Evolutionary conservation across 2,113 vertebrate genomes (phyloP), one percentile per base, ranked within the genome.

Genomic region (Cephalophus harveyi): DNA sequence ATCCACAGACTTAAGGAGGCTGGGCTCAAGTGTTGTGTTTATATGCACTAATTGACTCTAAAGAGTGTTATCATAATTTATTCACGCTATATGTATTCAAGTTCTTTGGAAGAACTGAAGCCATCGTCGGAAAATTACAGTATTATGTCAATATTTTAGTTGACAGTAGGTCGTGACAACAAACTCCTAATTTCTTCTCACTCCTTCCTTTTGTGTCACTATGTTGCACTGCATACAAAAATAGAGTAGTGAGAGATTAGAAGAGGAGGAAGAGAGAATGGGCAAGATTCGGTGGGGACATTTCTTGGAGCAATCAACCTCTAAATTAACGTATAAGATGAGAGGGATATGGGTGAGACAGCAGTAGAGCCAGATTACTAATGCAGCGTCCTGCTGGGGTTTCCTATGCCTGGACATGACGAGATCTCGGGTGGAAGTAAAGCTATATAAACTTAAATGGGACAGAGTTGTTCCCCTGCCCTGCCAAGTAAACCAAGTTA

Each of bases 121-220:
- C 12, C 36, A 46, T 94, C 62, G 76, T 92, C 28, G 40, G 84
- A 93, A 92, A 95, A 92, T 84, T 90, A 81, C 11, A 94, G 13
- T 60, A 64, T 79, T 96, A 96, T 94, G 33, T 81, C 78, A 74
- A 46, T 25, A 94, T 92, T 94, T 97, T 94, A 67, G 36, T 89
- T 94, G 50, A 50, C 23, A 93, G 7, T 82, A 64, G 8, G 23
- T 64, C 67, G 7, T 90, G 88, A 67, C 28, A 79, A 86, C 28
- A 93, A 55, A 55, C 48, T 55, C 36, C 52, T 43, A 52, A 89
- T 89, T 93, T 92, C 28, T 85, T 94, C 74, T 88, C 54, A 46
- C 12, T 21, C 28, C 9, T 62, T 23, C 33, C 60, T 4, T 27
- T 84, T 60, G 2, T 9, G 82, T 84, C 46, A 40, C 81, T 94